Percentiles rank a stretch among this genome's conserved stretches.
These are phyloP conservation scores for Ooceraea biroi DNA, from an alignment of 1,140 invertebrate genomes.

Conservation along the genomic window DNA sequence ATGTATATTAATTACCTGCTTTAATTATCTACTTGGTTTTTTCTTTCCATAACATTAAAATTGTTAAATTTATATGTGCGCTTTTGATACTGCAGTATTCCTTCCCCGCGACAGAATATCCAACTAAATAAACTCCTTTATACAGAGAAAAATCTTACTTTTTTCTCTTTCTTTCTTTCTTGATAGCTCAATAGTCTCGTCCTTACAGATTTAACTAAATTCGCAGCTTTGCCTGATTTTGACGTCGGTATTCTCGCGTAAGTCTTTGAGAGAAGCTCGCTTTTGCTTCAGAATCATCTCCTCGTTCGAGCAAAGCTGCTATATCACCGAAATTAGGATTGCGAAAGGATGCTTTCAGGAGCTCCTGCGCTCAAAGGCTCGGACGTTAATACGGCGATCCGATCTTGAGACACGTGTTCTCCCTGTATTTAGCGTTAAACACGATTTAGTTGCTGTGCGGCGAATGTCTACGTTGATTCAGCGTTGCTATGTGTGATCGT, in stretches of 20 bases:
- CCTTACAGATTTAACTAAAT: not conserved
- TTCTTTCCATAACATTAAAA: not conserved
- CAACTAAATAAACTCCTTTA: too few relatives aligned
- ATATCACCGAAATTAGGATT: constrained; percentile 29
- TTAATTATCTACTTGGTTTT: too few relatives aligned
- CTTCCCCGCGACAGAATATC: not conserved
- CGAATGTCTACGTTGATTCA: not conserved
- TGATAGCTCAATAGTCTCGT: not conserved
- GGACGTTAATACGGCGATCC: not conserved
- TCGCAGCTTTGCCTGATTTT: not conserved
- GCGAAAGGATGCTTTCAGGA: not conserved
- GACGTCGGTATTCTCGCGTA: not conserved
- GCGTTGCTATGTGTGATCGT: not conserved
- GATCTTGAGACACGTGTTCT: not conserved
- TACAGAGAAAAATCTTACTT: too few relatives aligned
- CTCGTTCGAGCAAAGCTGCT: not conserved
- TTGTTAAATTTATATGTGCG: not conserved
- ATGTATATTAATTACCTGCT: too few relatives aligned
- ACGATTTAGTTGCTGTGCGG: not conserved
- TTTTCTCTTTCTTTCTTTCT: not conserved
- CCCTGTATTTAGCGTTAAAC: not conserved
- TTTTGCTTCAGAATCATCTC: not conserved
- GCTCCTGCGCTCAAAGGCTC: not conserved
- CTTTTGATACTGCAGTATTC: not conserved
- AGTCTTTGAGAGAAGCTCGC: not conserved